These are phyloP conservation scores for Vimba vimba DNA, from an alignment of 2,113 vertebrate genomes.

Conservation along the genomic window DNA sequence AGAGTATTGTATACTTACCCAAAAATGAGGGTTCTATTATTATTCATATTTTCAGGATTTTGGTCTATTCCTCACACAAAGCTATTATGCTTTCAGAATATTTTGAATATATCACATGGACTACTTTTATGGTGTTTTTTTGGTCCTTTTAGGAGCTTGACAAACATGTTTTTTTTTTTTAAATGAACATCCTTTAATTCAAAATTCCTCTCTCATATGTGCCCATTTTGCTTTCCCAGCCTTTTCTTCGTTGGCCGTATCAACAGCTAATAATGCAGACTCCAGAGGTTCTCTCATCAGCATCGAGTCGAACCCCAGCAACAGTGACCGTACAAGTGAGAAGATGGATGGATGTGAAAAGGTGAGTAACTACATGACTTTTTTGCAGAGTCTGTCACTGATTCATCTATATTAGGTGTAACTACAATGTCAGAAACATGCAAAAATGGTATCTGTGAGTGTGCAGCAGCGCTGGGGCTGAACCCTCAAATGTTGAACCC, in stretches of 20 bases:
- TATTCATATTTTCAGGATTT: too few species aligned
- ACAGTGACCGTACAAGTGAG: conserved; percentile 93
- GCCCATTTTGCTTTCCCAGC: conserved; percentile 68
- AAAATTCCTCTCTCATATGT: too few species aligned
- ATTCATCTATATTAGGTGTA: too few species aligned
- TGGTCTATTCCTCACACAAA: not conserved
- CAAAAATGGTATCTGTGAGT: too few species aligned
- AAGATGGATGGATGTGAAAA: conserved; percentile 95
- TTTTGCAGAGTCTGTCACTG: too few species aligned
- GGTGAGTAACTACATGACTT: conserved; percentile 62
- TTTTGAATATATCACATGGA: not conserved
- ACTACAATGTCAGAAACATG: too few species aligned
- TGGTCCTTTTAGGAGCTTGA: not conserved
- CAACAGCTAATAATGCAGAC: conserved; percentile 91
- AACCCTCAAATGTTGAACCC: too few species aligned
- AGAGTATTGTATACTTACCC: not conserved
- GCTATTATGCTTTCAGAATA: not conserved
- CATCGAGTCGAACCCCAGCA: conserved; percentile 96
- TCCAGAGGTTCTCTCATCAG: conserved; percentile 96
- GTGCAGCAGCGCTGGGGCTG: too few species aligned
- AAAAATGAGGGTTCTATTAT: not conserved
- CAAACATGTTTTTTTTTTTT: not conserved
- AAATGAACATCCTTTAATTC: too few species aligned
- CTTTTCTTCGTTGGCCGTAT: conserved; percentile 95
- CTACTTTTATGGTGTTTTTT: not conserved